Evolutionary conservation across 1,140 invertebrate species (phyloP).

Genomic region (Latrodectus geometricus): DNA sequence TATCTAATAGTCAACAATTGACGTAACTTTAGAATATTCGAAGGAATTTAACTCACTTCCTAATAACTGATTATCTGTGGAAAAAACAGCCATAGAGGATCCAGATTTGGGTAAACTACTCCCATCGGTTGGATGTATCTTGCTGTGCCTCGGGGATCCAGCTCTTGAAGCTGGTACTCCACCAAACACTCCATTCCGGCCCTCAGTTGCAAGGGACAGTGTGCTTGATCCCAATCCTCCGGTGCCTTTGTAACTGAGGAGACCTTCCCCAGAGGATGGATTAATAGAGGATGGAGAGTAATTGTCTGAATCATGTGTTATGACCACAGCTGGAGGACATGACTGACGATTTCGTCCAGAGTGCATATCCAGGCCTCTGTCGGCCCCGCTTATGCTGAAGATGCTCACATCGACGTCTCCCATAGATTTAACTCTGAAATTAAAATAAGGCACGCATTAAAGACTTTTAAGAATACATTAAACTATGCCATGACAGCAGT

Average conservation of each 20-base stretch:
- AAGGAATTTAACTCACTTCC: slow-evolving; percentile 34
- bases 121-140: slow-evolving; percentile 44
- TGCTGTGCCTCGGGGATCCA: slow-evolving; percentile 49
- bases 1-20: background rate
- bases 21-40: background rate
- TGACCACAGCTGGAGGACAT: slow-evolving; percentile 46
- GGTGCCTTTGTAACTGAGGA: slow-evolving; percentile 32
- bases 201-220: slow-evolving; percentile 34
- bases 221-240: slow-evolving; percentile 36
- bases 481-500: no score
- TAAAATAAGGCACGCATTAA: background rate
- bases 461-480: no score
- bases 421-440: slow-evolving; percentile 18
- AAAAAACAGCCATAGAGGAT: slow-evolving; percentile 41
- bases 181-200: slow-evolving; percentile 23
- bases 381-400: slow-evolving; percentile 37
- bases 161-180: slow-evolving; percentile 24
- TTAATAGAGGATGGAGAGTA: slow-evolving; percentile 38
- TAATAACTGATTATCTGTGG: slow-evolving; percentile 22
- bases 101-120: slow-evolving; percentile 34
- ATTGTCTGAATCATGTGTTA: slow-evolving; percentile 44
- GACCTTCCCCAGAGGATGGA: slow-evolving; percentile 41
- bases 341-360: slow-evolving; percentile 16
- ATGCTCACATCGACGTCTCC: slow-evolving; percentile 41
- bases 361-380: background rate